Conservation (phyloP, 2,797 vertebrate species). For the Myripristis jacobus region DNA sequence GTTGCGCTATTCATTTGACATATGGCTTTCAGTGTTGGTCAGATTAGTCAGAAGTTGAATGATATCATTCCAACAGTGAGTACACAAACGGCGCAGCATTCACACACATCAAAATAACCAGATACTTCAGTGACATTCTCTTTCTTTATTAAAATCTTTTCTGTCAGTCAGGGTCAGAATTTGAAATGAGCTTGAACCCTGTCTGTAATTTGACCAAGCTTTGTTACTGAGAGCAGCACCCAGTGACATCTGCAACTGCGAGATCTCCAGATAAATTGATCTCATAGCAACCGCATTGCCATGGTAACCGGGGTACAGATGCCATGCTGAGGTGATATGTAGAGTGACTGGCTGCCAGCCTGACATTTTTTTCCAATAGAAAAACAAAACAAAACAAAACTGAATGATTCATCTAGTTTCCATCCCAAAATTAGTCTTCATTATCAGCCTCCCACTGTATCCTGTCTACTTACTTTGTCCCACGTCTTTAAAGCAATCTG, state of each 20-base stretch:
- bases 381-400: slow-evolving; percentile 29
- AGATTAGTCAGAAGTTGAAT: not conserved
- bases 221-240: slow-evolving; percentile 69
- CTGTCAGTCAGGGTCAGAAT: not conserved
- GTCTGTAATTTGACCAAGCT: slow-evolving; percentile 65
- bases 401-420: slow-evolving; percentile 76
- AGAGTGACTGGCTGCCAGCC: slow-evolving; percentile 74
- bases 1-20: slow-evolving; percentile 38
- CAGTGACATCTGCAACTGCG: slow-evolving; percentile 76
- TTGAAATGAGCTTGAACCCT: slow-evolving; percentile 23
- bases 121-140: not conserved
- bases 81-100: not conserved
- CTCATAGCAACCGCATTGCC: slow-evolving; percentile 83
- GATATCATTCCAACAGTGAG: not conserved
- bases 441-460: slow-evolving; percentile 47
- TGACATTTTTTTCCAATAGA: slow-evolving; percentile 58
- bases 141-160: slow-evolving; percentile 10
- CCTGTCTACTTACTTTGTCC: slow-evolving; percentile 48
- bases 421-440: slow-evolving; percentile 56
- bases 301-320: slow-evolving; percentile 82
- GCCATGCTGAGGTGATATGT: slow-evolving; percentile 77
- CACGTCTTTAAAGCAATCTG: slow-evolving; percentile 37
- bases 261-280: slow-evolving; percentile 83
- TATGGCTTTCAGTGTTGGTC: slow-evolving; percentile 10
- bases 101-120: not conserved